Evolutionary conservation across 2,113 vertebrate species (phyloP), one percentile per base, ranked within the genome.

Genomic region (Uria lomvia): DNA sequence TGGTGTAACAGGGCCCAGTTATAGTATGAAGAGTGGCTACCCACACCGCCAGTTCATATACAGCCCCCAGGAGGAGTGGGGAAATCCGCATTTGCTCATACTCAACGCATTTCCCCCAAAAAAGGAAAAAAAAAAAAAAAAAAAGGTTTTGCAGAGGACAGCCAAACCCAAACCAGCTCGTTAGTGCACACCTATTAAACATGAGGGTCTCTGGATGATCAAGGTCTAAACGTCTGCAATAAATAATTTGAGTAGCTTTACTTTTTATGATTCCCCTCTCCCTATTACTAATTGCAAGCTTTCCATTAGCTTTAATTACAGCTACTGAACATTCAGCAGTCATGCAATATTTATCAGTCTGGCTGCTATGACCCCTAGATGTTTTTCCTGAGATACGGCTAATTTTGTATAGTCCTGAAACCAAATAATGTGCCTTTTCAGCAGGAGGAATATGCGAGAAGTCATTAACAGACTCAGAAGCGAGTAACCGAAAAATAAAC

Each of bases 251-350:
- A 67, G 42, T 15, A 87, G 50, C 62, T 92, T 68, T 66, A 18
- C 42, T 70, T 88, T 87, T 89, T 87, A 84, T 42, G 55, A 86
- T 62, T 79, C 45, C n/a, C 49, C 36, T 92, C 49, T 90, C 53
- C 74, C 71, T 22, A 23, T 62, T 72, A 76, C 71, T 90, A 88
- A 80, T 87, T 93, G 34, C 45, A 66, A 88, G 45, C 71, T 80
- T 80, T 67, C 84, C 87, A 82, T 90, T 72, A 93, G 55, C 42
- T 80, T 86, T 91, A 95, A 88, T 96, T 90, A 86, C 86, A 76
- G 75, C 59, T 29, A 21, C 63, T 50, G 86, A 92, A 29, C 87
- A 6, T 45, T 71, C 90, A 88, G 88, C 42, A 83, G 38, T 43
- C 68, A 71, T 79, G 19, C 52, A 95, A 47, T 72, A 92, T 92